phyloP scores from a whole-genome alignment of 2,797 vertebrate genomes.

The Pygocentrus nattereri region DNA sequence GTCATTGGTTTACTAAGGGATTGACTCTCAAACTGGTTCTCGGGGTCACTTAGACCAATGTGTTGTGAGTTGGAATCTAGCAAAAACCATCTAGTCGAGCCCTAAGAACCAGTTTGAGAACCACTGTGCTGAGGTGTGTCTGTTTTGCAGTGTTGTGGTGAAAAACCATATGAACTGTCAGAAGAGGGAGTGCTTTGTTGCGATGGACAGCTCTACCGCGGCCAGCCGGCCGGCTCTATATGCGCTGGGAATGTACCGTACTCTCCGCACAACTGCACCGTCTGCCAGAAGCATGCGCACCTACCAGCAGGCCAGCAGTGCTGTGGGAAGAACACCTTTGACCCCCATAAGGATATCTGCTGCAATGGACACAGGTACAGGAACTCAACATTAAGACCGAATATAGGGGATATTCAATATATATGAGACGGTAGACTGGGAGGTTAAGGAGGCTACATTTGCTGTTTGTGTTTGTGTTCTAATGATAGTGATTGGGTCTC shows the following conservation, averaged over 20 bases:
- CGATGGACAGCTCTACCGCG: not conserved
- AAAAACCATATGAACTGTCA: fast-evolving
- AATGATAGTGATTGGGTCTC: too few relatives aligned
- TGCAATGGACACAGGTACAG: conserved; percentile 66
- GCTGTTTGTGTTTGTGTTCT: too few relatives aligned
- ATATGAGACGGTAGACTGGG: too few relatives aligned
- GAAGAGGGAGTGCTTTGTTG: conserved; percentile 39
- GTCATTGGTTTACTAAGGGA: too few relatives aligned
- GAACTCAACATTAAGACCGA: too few relatives aligned
- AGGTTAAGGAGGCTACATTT: too few relatives aligned
- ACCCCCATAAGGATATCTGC: conserved; percentile 59
- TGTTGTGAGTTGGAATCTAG: too few relatives aligned
- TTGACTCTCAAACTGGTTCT: too few relatives aligned
- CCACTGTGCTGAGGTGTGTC: not conserved
- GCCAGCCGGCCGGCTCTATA: not conserved
- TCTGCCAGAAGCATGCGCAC: not conserved
- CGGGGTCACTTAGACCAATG: too few relatives aligned
- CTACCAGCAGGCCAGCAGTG: conserved; percentile 1
- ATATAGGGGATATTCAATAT: too few relatives aligned
- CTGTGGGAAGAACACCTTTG: conserved; percentile 59
- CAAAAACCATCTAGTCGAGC: too few relatives aligned
- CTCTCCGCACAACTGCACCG: not conserved
- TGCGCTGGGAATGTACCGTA: conserved; percentile 25
- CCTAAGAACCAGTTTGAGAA: too few relatives aligned
- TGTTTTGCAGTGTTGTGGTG: conserved; percentile 40